Conservation (phyloP, 2,797 vertebrate species). For the Xiphorhynchus erythropygius region DNA sequence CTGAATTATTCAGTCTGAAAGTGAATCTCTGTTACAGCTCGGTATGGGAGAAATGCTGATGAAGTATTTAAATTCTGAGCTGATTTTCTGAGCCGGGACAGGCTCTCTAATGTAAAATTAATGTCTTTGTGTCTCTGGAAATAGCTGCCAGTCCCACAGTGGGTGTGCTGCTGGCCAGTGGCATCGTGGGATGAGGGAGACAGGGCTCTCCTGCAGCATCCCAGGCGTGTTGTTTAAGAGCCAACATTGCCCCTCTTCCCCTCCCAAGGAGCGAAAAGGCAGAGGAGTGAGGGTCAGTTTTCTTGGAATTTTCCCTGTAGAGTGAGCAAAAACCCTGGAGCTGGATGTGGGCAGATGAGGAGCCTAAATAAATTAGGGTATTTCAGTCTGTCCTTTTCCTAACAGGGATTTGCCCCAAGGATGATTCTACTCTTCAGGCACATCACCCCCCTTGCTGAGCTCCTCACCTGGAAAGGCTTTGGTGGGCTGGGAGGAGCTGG, state of each 20-base stretch:
- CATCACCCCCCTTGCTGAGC: accelerated
- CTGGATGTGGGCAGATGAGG: neutral
- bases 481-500: neutral
- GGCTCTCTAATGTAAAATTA: slow-evolving; percentile 16
- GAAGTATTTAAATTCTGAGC: slow-evolving; percentile 33
- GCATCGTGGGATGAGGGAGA: accelerated
- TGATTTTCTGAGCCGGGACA: neutral
- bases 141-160: neutral
- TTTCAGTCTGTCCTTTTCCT: neutral
- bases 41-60: neutral
- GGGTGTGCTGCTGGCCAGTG: accelerated
- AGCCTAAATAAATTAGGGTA: neutral
- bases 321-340: neutral
- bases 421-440: neutral
- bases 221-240: no score
- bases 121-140: neutral
- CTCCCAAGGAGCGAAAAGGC: neutral
- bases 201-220: accelerated
- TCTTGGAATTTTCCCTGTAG: neutral
- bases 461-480: neutral
- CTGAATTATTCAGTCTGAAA: slow-evolving; percentile 47
- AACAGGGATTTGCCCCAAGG: neutral
- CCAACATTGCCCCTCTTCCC: neutral
- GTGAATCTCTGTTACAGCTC: neutral
- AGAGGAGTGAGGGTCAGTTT: accelerated